A percentile compares a stretch with the other conserved stretches of the same genome.
Evolutionary conservation across 2,113 vertebrate genomes (phyloP).

Genomic region (Enhydra lutris): DNA sequence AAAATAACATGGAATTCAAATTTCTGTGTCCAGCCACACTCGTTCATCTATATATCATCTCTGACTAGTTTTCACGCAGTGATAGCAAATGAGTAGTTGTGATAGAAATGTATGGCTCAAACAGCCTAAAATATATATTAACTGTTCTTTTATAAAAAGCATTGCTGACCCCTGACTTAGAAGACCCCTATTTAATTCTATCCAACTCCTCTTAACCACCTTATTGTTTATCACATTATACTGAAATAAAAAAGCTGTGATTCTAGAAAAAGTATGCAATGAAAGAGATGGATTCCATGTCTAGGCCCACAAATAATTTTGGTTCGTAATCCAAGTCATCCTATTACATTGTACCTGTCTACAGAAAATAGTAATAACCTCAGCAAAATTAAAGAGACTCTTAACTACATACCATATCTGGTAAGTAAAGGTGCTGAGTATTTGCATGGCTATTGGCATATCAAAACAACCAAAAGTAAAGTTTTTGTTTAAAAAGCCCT

Average conservation of each 20-base stretch:
- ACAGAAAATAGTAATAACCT: not conserved
- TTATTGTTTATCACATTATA: not conserved
- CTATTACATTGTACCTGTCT: not conserved
- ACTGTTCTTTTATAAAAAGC: not conserved
- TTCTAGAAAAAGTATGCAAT: not conserved
- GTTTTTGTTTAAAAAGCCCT: not conserved
- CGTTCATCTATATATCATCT: not conserved
- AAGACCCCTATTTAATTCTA: not conserved
- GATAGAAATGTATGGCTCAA: not conserved
- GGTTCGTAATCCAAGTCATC: not conserved
- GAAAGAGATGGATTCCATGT: not conserved
- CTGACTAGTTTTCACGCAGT: not conserved
- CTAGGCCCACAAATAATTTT: not conserved
- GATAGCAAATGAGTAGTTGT: not conserved
- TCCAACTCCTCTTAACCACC: not conserved
- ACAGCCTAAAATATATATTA: not conserved
- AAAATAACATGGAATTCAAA: conserved; percentile 17
- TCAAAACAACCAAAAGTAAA: not conserved
- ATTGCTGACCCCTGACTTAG: not conserved
- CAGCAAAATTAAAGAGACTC: not conserved
- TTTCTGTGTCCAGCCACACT: not conserved
- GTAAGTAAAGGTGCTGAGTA: not conserved
- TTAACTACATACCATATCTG: not conserved
- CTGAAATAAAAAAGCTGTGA: not conserved
- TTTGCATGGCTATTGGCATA: not conserved